Evolutionary conservation across 2,797 vertebrate species (phyloP), one percentile per base, ranked within the genome.

Genomic region (Propithecus deckenii): DNA sequence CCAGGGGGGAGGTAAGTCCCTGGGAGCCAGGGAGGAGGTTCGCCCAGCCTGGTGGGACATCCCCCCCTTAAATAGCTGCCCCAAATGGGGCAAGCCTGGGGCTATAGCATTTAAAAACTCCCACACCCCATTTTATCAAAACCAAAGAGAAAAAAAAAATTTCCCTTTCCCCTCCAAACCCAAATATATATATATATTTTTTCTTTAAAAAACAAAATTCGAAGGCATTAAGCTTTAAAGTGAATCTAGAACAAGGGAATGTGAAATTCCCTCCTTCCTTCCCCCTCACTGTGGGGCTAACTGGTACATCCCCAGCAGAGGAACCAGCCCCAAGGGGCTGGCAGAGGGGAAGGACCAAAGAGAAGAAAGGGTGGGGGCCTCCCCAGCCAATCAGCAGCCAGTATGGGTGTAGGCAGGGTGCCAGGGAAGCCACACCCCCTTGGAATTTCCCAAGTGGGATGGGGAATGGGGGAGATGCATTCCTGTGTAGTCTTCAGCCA

Each of bases 191-290:
- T 97, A 97, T 97, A 72, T 90, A 55, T 93, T 75, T 94, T 94
- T 87, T 83, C 48, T 96, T 86, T 71, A 98, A 98, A 97, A 98
- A 96, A 90, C 41, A 96, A 97, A 97, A 85, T 67, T 97, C 30
- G 59, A 98, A 98, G 98, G 97, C 97, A 97, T 96, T 98, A 98
- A 98, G 98, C 94, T n/a, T 95, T 98, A 98, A 98, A 98, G 98
- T 97, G 96, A 98, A 97, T 92, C 95, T 92, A 96, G 91, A 96
- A 95, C 92, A 94, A 91, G 96, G 96, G 97, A 97, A 94, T 89
- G 93, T 91, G 95, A 92, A 57, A 86, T 88, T 94, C 93, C 96
- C 94, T 97, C 89, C 48, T 94, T 92, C 92, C 93, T 89, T 85
- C 83, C 90, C 94, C 92, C 87, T 81, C 43, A 69, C 86, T 91